Evolutionary conservation across 2,797 vertebrate genomes (phyloP).

Genomic region (Vipera ursinii): DNA sequence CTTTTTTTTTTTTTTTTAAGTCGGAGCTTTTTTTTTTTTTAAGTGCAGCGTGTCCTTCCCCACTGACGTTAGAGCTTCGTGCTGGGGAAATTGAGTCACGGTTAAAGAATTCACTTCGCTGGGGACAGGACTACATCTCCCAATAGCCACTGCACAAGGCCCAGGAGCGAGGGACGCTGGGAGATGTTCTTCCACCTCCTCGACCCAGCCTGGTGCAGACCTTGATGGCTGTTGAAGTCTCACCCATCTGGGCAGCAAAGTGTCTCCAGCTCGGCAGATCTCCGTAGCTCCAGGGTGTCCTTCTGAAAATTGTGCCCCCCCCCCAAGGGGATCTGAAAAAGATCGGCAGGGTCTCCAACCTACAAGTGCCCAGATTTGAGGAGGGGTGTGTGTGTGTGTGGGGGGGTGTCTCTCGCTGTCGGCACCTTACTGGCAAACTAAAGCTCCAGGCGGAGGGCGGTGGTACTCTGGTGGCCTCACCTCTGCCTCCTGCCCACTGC

Average conservation of each 20-base stretch:
- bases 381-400: too few relatives aligned
- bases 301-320: background rate
- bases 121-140: background rate
- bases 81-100: background rate
- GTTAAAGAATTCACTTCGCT: background rate
- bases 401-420: background rate
- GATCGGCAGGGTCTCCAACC: background rate
- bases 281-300: background rate
- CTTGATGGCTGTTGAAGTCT: too few relatives aligned
- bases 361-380: background rate
- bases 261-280: background rate
- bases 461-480: background rate
- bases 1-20: background rate
- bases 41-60: background rate
- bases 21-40: background rate
- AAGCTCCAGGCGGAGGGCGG: background rate
- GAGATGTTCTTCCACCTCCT: background rate
- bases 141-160: background rate
- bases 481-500: background rate
- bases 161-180: background rate
- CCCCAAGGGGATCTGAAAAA: background rate
- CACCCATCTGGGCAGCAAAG: background rate
- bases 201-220: background rate
- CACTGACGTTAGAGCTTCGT: background rate
- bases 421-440: background rate